Evolutionary conservation across 2,113 vertebrate genomes (phyloP).

Genomic region (Hydrolagus affinis): DNA sequence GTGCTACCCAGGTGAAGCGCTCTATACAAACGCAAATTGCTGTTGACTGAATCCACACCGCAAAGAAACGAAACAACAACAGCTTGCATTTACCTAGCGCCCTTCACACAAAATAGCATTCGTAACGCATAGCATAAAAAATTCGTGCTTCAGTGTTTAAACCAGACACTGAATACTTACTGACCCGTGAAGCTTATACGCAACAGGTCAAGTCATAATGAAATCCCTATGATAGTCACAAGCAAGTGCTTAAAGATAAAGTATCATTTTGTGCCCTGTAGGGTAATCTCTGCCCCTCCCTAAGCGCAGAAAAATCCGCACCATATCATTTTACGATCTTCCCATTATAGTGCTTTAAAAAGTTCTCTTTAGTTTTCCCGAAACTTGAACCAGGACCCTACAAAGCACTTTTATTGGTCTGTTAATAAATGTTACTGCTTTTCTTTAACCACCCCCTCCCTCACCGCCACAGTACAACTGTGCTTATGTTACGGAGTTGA

Average conservation of each 20-base stretch:
- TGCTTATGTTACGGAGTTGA: slow-evolving; percentile 22
- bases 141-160: background rate
- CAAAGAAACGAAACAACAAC: too few species aligned
- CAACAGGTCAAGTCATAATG: slow-evolving; percentile 2
- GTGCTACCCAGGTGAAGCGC: too few species aligned
- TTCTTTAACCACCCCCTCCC: too few species aligned
- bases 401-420: slow-evolving; percentile 28
- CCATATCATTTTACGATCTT: slow-evolving; percentile 14
- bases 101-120: too few species aligned
- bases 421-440: slow-evolving; percentile 26
- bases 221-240: slow-evolving; percentile 5
- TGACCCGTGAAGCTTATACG: background rate
- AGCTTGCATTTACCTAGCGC: too few species aligned
- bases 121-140: background rate
- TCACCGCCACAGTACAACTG: background rate
- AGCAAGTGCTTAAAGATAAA: slow-evolving; percentile 17
- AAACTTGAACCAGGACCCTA: background rate
- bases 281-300: slow-evolving; percentile 4
- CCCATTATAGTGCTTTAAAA: slow-evolving; percentile 19
- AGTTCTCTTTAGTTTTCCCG: slow-evolving; percentile 18
- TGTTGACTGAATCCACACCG: too few species aligned
- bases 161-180: slow-evolving; percentile 1
- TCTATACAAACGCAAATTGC: too few species aligned
- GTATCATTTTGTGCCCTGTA: slow-evolving; percentile 21
- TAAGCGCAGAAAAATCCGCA: slow-evolving; percentile 3